These are phyloP conservation scores for Poeciliopsis paucimaculata DNA, from an alignment of 2,797 vertebrate genomes.

Conservation along the genomic window DNA sequence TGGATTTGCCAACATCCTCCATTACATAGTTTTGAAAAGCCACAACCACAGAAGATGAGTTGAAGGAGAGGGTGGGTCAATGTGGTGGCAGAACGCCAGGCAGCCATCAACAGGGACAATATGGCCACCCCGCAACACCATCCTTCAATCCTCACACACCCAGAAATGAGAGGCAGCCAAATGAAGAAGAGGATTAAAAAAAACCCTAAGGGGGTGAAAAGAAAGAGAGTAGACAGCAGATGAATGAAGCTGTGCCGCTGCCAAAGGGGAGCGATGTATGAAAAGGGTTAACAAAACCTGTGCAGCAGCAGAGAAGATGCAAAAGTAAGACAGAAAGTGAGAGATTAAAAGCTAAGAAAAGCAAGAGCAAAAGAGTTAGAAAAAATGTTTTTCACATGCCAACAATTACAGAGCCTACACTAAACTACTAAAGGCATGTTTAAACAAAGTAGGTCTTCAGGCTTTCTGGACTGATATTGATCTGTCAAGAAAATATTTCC, in stretches of 20 bases:
- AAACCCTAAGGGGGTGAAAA: conserved; percentile 21
- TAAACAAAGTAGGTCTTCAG: background rate
- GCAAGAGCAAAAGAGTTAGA: conserved; percentile 10
- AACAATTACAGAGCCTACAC: background rate
- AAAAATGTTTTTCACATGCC: background rate
- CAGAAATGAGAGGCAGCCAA: conserved; percentile 55
- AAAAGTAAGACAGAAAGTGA: conserved; percentile 28
- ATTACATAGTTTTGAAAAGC: conserved; percentile 64
- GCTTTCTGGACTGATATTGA: background rate
- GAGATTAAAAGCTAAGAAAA: conserved; percentile 44
- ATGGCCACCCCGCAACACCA: conserved; percentile 46
- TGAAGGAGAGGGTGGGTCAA: conserved; percentile 14
- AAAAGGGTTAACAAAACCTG: conserved; percentile 42
- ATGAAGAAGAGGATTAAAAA: conserved; percentile 53
- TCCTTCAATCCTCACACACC: conserved; percentile 44
- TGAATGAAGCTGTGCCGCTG: conserved; percentile 50
- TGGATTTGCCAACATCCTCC: conserved; percentile 71
- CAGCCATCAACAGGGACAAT: conserved; percentile 68
- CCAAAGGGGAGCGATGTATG: conserved; percentile 31
- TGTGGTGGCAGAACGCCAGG: conserved; percentile 64
- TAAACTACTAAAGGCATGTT: background rate
- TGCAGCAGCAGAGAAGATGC: conserved; percentile 8
- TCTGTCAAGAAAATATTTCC: background rate
- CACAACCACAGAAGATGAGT: conserved; percentile 42
- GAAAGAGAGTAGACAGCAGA: conserved; percentile 26